Evolutionary conservation across 1,140 invertebrate genomes (phyloP).

Genomic region (Pseudomyrmex cubaensis): DNA sequence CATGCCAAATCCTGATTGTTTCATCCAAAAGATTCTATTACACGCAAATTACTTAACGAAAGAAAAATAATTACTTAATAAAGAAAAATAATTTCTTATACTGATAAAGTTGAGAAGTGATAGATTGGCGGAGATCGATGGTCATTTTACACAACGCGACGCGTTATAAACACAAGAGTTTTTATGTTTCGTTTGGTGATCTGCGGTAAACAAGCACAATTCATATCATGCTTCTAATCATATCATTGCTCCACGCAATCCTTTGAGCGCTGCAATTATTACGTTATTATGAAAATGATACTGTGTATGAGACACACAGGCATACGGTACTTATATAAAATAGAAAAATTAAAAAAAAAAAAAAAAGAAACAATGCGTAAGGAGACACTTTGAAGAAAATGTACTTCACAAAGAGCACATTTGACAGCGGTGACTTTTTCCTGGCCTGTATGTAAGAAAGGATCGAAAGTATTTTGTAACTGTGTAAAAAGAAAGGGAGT

Average conservation of each 20-base stretch:
- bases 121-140: not conserved
- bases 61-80: no score
- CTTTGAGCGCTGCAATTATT: conserved; percentile 66
- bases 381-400: conserved; percentile 7
- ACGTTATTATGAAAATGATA: conserved; percentile 66
- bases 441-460: conserved; percentile 15
- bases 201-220: conserved; percentile 73
- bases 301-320: conserved; percentile 73
- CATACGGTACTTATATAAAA: conserved; percentile 71
- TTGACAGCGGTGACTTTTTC: conserved; percentile 40
- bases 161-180: not conserved
- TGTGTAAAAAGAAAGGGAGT: not conserved
- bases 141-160: not conserved
- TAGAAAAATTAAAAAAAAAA: not conserved
- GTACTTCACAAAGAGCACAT: conserved; percentile 32
- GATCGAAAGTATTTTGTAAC: conserved; percentile 70
- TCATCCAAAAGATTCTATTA: no score
- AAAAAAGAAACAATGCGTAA: conserved; percentile 13
- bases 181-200: conserved; percentile 44
- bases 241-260: conserved; percentile 76
- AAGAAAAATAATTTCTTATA: no score
- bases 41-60: no score
- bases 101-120: not conserved
- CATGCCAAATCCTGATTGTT: no score
- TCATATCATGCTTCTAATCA: conserved; percentile 79